phyloP scores from a whole-genome alignment of 2,797 vertebrate genomes.

The Amblyraja radiata region DNA sequence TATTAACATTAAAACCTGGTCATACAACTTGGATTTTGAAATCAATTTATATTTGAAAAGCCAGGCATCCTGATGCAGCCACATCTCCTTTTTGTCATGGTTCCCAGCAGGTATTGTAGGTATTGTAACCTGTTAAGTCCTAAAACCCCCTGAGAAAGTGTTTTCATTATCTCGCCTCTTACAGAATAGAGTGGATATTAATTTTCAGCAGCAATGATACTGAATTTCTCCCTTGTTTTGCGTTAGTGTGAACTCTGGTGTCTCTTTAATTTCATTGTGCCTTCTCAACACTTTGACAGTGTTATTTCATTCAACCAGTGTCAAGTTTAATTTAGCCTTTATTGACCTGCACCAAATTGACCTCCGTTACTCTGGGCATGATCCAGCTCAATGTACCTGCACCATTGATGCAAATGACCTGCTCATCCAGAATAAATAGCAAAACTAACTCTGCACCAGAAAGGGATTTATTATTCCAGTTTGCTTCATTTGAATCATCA shows the following conservation, averaged over 20 bases:
- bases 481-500: neutral
- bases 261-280: neutral
- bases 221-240: conserved; percentile 18
- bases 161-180: conserved; percentile 33
- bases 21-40: conserved; percentile 1
- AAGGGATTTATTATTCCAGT: neutral
- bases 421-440: neutral
- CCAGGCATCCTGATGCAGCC: conserved; percentile 4
- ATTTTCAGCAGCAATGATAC: conserved; percentile 26
- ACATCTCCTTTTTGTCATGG: neutral
- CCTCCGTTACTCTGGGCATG: neutral
- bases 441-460: neutral
- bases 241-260: neutral
- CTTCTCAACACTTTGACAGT: conserved; percentile 2
- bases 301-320: conserved; percentile 7
- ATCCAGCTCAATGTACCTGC: neutral
- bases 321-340: neutral
- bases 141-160: conserved; percentile 29
- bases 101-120: conserved; percentile 22
- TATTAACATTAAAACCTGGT: conserved; percentile 12
- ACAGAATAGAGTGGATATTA: conserved; percentile 24
- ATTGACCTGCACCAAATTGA: neutral
- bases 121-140: conserved; percentile 8
- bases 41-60: neutral
- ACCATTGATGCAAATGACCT: neutral